These are phyloP conservation scores for Pollenia angustigena DNA, from an alignment of 2,888 invertebrate species.

Conservation along the genomic window DNA sequence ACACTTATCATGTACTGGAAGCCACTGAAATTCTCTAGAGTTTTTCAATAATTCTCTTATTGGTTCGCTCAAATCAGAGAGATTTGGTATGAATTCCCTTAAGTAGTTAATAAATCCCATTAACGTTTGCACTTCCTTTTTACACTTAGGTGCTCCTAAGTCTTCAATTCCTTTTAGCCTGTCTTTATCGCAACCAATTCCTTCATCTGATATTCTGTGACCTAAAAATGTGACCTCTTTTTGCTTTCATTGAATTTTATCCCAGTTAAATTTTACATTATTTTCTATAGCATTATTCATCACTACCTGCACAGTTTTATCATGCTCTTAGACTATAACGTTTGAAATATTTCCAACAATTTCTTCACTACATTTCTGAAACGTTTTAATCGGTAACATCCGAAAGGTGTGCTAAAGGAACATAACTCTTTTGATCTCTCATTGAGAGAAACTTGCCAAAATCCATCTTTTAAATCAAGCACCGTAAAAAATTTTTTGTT, in stretches of 20 bases:
- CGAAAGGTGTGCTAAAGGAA: conserved; percentile 64
- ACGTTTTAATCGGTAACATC: conserved; percentile 55
- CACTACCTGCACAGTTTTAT: too few relatives aligned
- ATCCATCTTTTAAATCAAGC: conserved; percentile 70
- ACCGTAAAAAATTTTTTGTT: conserved; percentile 74
- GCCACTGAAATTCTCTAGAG: conserved; percentile 64
- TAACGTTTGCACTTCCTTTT: conserved; percentile 53
- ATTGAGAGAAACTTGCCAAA: conserved; percentile 59
- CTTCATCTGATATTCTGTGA: conserved; percentile 49
- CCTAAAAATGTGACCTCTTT: conserved; percentile 42
- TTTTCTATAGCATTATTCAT: too few relatives aligned
- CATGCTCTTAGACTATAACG: too few relatives aligned
- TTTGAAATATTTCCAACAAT: conserved; percentile 37
- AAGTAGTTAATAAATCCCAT: conserved; percentile 65
- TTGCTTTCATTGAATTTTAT: too few relatives aligned
- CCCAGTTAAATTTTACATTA: too few relatives aligned
- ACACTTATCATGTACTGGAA: conserved; percentile 53
- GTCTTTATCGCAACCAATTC: conserved; percentile 51
- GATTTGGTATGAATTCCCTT: conserved; percentile 74
- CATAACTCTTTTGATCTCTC: conserved; percentile 51
- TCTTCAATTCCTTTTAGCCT: conserved; percentile 56
- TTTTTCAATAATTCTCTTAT: conserved; percentile 71
- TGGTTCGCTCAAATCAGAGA: conserved; percentile 61
- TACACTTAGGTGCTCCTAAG: conserved; percentile 49
- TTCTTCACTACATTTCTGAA: conserved; percentile 58